Conservation (phyloP, 2,888 invertebrate genomes). For the Julus scanicus region DNA sequence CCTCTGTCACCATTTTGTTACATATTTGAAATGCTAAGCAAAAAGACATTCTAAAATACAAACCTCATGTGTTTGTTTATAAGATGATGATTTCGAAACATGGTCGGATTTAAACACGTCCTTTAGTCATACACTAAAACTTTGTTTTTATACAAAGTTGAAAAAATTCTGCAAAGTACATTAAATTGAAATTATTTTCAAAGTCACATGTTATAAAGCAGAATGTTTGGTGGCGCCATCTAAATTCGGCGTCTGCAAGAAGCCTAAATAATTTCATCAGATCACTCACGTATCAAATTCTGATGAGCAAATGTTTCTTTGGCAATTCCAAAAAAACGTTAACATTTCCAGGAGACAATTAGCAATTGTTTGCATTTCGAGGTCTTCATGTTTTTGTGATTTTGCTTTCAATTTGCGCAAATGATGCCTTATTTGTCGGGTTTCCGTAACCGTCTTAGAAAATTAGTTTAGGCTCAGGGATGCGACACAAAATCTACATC, state of each 20-base stretch:
- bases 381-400: background rate
- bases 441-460: background rate
- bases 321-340: background rate
- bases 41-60: too few relatives aligned
- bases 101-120: too few relatives aligned
- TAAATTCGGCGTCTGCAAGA: background rate
- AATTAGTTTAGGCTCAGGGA: background rate
- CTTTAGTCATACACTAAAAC: too few relatives aligned
- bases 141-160: too few relatives aligned
- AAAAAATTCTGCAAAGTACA: too few relatives aligned
- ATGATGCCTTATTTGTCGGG: background rate
- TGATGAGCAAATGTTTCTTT: background rate
- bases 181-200: too few relatives aligned
- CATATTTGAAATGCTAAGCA: too few relatives aligned
- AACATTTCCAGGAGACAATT: background rate
- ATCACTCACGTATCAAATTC: background rate
- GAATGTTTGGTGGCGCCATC: background rate
- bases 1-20: too few relatives aligned
- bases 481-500: background rate
- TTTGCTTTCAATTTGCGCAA: constrained; percentile 4
- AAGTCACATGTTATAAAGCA: background rate
- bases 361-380: background rate
- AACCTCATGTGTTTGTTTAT: too few relatives aligned
- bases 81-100: too few relatives aligned
- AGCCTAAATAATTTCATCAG: background rate